Conservation (phyloP, 2,113 vertebrate species). For the Ornithorhynchus anatinus region DNA sequence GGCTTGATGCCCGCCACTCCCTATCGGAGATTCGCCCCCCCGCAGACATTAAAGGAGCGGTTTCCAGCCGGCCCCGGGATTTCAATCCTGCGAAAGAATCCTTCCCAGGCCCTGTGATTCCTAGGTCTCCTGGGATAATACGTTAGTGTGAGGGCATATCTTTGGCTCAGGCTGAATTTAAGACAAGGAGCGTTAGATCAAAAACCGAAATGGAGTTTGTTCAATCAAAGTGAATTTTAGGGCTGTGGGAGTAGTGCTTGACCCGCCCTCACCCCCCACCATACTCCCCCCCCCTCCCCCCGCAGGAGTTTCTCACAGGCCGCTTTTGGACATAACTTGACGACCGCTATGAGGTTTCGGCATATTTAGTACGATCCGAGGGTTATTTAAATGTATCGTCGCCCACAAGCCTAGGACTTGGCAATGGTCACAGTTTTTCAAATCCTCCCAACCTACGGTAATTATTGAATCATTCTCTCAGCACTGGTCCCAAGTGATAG, state of each 20-base stretch:
- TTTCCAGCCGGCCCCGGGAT: neutral
- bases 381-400: no score
- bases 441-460: no score
- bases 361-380: no score
- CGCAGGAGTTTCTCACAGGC: neutral
- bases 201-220: constrained; percentile 9
- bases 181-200: constrained; percentile 21
- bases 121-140: constrained; percentile 1
- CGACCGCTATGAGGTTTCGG: no score
- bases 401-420: no score
- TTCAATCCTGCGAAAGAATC: constrained; percentile 3
- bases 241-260: neutral
- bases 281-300: no score
- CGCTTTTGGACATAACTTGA: constrained; percentile 9
- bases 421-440: no score
- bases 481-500: no score
- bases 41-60: neutral
- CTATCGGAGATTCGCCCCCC: constrained; percentile 7
- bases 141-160: constrained; percentile 28
- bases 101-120: constrained; percentile 6
- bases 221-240: neutral
- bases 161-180: constrained; percentile 31
- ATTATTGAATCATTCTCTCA: no score
- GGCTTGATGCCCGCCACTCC: constrained; percentile 3
- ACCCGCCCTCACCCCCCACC: no score